Evolutionary conservation across 2,797 vertebrate genomes (phyloP).

Genomic region (Coilia nasus): DNA sequence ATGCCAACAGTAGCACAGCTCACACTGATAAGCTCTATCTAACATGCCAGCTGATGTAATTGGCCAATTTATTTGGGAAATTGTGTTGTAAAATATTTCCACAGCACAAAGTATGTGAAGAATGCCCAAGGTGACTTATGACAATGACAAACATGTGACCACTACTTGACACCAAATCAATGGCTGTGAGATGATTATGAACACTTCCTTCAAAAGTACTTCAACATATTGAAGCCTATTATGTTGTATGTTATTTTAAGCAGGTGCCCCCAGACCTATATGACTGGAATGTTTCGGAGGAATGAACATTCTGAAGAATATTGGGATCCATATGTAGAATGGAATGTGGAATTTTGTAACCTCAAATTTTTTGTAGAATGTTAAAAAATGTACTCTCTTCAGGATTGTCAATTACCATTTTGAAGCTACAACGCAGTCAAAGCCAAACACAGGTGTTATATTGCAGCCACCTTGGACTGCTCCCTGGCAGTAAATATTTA

Average conservation of each 20-base stretch:
- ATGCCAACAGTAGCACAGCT: neutral
- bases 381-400: no score
- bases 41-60: neutral
- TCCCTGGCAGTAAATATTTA: neutral
- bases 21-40: neutral
- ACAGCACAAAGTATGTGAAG: neutral
- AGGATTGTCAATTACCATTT: neutral
- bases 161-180: no score
- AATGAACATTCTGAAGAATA: no score
- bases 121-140: neutral
- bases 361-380: no score
- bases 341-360: no score
- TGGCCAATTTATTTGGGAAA: neutral
- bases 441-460: neutral
- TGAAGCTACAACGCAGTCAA: neutral
- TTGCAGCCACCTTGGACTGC: neutral
- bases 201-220: no score
- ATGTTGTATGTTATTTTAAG: no score
- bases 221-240: no score
- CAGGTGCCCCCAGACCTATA: no score
- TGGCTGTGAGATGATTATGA: no score
- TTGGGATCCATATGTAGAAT: no score
- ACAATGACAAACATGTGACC: neutral
- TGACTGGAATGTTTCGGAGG: no score
- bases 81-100: neutral